phyloP scores from a whole-genome alignment of 2,888 invertebrate genomes.

The Oxytorus armatus region DNA sequence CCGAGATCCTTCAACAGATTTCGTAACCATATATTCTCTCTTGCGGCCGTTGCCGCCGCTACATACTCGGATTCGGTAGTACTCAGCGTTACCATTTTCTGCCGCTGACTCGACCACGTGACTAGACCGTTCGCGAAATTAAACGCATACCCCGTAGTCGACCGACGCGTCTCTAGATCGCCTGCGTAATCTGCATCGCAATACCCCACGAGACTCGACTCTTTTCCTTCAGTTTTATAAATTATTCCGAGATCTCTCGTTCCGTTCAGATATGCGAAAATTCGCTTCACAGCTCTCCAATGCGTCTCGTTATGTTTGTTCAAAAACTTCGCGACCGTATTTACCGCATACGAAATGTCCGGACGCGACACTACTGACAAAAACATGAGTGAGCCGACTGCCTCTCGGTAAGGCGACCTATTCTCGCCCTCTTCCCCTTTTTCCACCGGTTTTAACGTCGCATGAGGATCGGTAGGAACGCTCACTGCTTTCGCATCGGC shows the following conservation, averaged over 20 bases:
- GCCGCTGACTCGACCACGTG: constrained; percentile 20
- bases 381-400: constrained; percentile 68
- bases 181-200: no score
- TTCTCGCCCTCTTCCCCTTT: neutral
- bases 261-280: no score
- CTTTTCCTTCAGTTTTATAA: no score
- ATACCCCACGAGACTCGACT: no score
- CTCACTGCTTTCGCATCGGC: constrained; percentile 43
- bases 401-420: constrained; percentile 68
- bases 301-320: no score
- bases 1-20: constrained; percentile 1
- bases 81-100: constrained; percentile 8
- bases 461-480: constrained; percentile 64
- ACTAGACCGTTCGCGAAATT: no score
- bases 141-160: constrained; percentile 29
- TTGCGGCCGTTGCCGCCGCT: no score
- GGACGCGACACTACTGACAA: no score
- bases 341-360: no score
- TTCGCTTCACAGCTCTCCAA: no score
- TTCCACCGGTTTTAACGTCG: constrained; percentile 54
- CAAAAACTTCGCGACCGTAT: no score
- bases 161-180: constrained; percentile 24
- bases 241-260: no score
- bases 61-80: constrained; percentile 30
- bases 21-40: constrained; percentile 17